Evolutionary conservation across 64 coral and sea anemone species (phyloP).

Genomic region (Trachythela sp.): DNA sequence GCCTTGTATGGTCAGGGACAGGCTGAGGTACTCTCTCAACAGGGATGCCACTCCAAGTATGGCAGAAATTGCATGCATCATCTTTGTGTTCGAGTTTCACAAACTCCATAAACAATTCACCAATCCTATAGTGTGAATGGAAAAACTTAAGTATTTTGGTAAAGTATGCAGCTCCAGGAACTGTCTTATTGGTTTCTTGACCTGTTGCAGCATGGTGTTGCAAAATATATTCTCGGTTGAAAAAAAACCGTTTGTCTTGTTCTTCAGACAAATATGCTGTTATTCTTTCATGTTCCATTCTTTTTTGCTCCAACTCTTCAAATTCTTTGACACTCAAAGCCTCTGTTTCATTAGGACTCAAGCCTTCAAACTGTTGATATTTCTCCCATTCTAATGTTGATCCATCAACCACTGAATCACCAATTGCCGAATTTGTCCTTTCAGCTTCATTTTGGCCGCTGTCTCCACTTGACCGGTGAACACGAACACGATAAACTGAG

Average conservation of each 20-base stretch:
- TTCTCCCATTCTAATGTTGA: background rate
- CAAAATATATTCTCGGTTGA: conserved; percentile 26
- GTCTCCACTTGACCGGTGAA: conserved; percentile 8
- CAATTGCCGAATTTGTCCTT: conserved; percentile 4
- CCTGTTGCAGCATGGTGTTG: conserved; percentile 26
- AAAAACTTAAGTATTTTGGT: conserved; percentile 21
- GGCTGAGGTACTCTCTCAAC: conserved; percentile 19
- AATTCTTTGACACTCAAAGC: conserved; percentile 26
- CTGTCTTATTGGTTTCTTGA: conserved; percentile 13
- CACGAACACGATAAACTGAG: background rate
- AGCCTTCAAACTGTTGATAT: conserved; percentile 15
- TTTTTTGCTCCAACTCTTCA: conserved; percentile 31
- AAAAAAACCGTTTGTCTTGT: conserved; percentile 34
- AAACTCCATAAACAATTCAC: conserved; percentile 44
- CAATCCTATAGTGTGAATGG: background rate
- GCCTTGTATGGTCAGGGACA: background rate
- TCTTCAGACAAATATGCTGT: conserved; percentile 37
- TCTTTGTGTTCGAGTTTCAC: conserved; percentile 9
- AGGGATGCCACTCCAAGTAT: conserved; percentile 25
- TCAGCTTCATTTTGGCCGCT: conserved; percentile 18
- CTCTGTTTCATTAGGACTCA: conserved; percentile 17
- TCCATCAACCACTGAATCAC: background rate
- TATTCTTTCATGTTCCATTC: conserved; percentile 40
- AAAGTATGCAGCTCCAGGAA: conserved; percentile 31
- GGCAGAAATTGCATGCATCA: background rate